Percentiles rank a stretch among this genome's conserved stretches.
phyloP scores from a whole-genome alignment of 2,113 vertebrate species.

The Bombycilla garrulus region DNA sequence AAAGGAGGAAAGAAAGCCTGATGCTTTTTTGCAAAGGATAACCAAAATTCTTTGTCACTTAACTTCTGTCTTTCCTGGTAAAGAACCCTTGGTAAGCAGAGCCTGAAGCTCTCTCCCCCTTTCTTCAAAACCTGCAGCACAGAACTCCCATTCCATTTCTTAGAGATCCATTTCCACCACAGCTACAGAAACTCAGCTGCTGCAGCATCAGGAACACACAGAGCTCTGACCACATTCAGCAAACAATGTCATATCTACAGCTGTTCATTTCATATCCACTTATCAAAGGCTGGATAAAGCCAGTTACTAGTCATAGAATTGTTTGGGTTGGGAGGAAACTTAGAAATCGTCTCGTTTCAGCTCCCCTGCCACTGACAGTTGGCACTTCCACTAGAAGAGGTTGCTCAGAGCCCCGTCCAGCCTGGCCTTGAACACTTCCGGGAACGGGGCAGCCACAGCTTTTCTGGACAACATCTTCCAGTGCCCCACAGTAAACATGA shows the following conservation, averaged over 20 bases:
- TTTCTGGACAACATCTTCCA: background rate
- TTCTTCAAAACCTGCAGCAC: background rate
- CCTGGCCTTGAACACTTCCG: background rate
- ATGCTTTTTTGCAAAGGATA: background rate
- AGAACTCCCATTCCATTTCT: background rate
- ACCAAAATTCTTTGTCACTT: background rate
- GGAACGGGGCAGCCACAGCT: background rate
- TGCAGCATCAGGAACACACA: background rate
- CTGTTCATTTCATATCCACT: background rate
- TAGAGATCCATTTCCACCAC: background rate
- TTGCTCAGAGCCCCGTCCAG: background rate
- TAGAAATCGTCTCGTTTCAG: background rate
- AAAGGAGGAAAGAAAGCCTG: background rate
- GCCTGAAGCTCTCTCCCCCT: rapidly evolving
- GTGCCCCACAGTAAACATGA: background rate
- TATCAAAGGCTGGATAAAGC: background rate
- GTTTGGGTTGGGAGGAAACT: background rate
- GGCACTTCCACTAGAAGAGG: background rate
- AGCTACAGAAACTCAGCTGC: background rate
- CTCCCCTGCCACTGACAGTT: too few relatives aligned
- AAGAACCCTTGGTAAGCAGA: background rate
- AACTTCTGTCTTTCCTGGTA: background rate
- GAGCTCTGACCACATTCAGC: background rate
- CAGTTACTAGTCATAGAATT: background rate
- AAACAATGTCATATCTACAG: background rate